phyloP scores from a whole-genome alignment of 2,797 vertebrate genomes.

The Lophius americanus region DNA sequence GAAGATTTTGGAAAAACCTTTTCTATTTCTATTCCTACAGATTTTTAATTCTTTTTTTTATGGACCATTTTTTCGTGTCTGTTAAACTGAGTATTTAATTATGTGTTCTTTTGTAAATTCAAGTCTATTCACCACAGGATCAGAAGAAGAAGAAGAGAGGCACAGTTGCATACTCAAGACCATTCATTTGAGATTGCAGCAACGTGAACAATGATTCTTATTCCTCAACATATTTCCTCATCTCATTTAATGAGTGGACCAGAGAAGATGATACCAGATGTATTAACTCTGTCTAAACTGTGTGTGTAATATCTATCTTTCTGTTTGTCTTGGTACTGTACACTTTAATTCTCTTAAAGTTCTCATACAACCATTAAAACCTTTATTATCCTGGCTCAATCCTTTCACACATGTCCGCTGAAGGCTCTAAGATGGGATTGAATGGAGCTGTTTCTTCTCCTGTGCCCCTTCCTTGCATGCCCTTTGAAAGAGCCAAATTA shows the following conservation, averaged over 20 bases:
- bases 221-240: conserved; percentile 31
- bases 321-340: conserved; percentile 35
- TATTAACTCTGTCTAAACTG: background rate
- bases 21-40: conserved; percentile 17
- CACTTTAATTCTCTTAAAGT: conserved; percentile 44
- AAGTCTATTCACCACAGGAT: conserved; percentile 47
- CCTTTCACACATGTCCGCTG: conserved; percentile 59
- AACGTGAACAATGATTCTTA: conserved; percentile 37
- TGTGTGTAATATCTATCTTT: conserved; percentile 20
- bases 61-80: conserved; percentile 35
- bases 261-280: conserved; percentile 29
- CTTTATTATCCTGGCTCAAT: conserved; percentile 72
- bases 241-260: conserved; percentile 46
- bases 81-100: conserved; percentile 68
- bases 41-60: conserved; percentile 12
- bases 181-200: conserved; percentile 47
- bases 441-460: conserved; percentile 68
- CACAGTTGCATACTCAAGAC: conserved; percentile 49
- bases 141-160: conserved; percentile 23
- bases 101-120: conserved; percentile 61
- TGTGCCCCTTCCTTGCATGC: conserved; percentile 60
- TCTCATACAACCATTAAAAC: conserved; percentile 50
- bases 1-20: conserved; percentile 15
- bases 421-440: conserved; percentile 59
- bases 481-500: conserved; percentile 72